Evolutionary conservation across 2,888 invertebrate genomes (phyloP), one percentile per base, ranked within the genome.

Genomic region (Stictocephala bisonia): DNA sequence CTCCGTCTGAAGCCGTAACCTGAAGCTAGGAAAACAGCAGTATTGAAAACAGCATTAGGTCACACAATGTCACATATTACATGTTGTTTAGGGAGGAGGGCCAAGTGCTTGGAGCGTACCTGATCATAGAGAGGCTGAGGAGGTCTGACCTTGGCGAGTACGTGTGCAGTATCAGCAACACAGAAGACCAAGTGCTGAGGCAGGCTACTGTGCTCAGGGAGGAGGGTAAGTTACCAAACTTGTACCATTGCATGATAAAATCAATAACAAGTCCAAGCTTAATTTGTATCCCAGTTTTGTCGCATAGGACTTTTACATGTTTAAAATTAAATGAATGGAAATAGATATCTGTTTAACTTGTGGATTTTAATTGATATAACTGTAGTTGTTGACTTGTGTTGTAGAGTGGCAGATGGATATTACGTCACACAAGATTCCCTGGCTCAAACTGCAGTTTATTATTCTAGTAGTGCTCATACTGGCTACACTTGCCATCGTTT

Each of bases 21-120:
- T n/a, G n/a, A n/a, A n/a, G n/a, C n/a, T n/a, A n/a, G n/a, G n/a
- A n/a, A n/a, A n/a, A n/a, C n/a, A n/a, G n/a, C n/a, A n/a, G n/a
- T n/a, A n/a, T n/a, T n/a, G n/a, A n/a, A 20, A 27, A 26, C 18
- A 56, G 53, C 7, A 58, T 58, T 27, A 53, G 3, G 24, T 53
- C 4, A 20, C 22, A 20, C 11, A 22, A 6, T 13, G 20, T 40
- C n/a, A 20, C 18, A 9, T 13, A 35, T 64, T 71, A 31, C 18
- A 73, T 11, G 51, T 73, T 48, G 75, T 67, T 7, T 74, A 92
- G 92, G 75, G 92, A 92, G 78, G 87, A 90, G 73, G 87, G 87
- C 66, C 90, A 91, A 82, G 91, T 91, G 51, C 87, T 91, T 79
- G 93, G 93, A 0, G 88, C 91, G 3, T 92, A 91, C 82, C 83